phyloP scores from a whole-genome alignment of 2,113 vertebrate species.

The Galbula dea region DNA sequence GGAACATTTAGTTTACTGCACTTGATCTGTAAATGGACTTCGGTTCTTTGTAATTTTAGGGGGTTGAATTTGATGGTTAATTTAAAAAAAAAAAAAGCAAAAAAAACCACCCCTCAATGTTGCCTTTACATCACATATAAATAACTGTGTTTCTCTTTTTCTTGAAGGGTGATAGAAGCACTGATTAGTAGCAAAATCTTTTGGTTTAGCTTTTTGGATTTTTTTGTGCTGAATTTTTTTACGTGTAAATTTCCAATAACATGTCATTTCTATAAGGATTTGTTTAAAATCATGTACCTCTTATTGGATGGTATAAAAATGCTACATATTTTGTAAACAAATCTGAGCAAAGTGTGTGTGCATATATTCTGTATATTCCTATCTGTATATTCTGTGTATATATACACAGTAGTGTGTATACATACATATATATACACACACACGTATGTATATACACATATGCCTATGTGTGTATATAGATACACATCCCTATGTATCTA shows the following conservation, averaged over 20 bases:
- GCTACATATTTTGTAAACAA: slow-evolving; percentile 74
- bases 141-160: slow-evolving; percentile 72
- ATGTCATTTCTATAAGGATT: slow-evolving; percentile 74
- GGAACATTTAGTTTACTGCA: slow-evolving; percentile 77
- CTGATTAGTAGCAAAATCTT: slow-evolving; percentile 78
- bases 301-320: slow-evolving; percentile 66
- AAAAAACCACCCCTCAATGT: slow-evolving; percentile 61
- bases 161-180: slow-evolving; percentile 75
- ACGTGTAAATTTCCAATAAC: slow-evolving; percentile 77
- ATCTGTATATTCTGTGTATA: slow-evolving; percentile 70
- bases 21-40: slow-evolving; percentile 77
- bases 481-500: slow-evolving; percentile 54
- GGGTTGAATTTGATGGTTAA: slow-evolving; percentile 77
- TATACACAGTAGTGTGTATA: slow-evolving; percentile 58
- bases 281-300: slow-evolving; percentile 77
- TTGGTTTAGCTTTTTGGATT: slow-evolving; percentile 77
- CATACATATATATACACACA: slow-evolving; percentile 66
- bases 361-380: slow-evolving; percentile 69
- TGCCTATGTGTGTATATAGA: slow-evolving; percentile 36
- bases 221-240: slow-evolving; percentile 75
- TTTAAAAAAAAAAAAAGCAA: slow-evolving; percentile 63
- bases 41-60: slow-evolving; percentile 76
- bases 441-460: slow-evolving; percentile 2
- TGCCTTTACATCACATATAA: slow-evolving; percentile 81
- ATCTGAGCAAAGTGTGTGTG: slow-evolving; percentile 70